Evolutionary conservation across 2,113 vertebrate species (phyloP), one percentile per base, ranked within the genome.

Genomic region (Seriola quinqueradiata): DNA sequence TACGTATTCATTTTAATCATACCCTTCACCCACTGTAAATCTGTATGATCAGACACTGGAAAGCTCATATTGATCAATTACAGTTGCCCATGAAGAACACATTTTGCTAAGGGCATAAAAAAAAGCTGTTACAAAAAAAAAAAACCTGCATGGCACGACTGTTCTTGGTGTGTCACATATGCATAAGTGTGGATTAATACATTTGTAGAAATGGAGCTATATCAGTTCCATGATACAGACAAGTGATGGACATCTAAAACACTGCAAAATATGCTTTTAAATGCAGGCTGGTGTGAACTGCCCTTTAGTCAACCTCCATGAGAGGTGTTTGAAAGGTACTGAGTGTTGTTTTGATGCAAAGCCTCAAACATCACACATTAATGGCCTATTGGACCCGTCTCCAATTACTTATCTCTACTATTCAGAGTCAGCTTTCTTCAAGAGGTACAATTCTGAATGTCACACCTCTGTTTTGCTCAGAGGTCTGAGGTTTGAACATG

Each of bases 331-430:
- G 23, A 71, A 75, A 75, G 48, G 60, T 23, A 14, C 1, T 42
- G 40, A 71, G 65, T 77, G 59, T 74, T 85, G 82, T 77, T 82
- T 85, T 83, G 70, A 83, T 85, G 64, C 70, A 71, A 71, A 75
- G 40, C 60, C 38, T 82, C 58, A 77, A 75, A 74, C 61, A 11
- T 85, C 19, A 72, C 25, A 72, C 69, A 25, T 84, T 83, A 83
- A 66, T 46, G 48, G 69, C 36, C 50, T 25, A n/a, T 34, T 72
- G 64, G 44, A 63, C 23, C 17, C 23, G 23, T 80, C 76, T 84
- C 80, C 34, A 34, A 8, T 88, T 77, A 82, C 69, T 50, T 32
- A 61, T 52, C 79, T 79, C 38, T 14, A 23, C 63, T 69, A 28
- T 75, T 82, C 57, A 80, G 50, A 75, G 40, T 83, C 54, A 46